Base-by-base conservation (phyloP, 2,888 invertebrate species). In the Tetanocera ferruginea region DNA sequence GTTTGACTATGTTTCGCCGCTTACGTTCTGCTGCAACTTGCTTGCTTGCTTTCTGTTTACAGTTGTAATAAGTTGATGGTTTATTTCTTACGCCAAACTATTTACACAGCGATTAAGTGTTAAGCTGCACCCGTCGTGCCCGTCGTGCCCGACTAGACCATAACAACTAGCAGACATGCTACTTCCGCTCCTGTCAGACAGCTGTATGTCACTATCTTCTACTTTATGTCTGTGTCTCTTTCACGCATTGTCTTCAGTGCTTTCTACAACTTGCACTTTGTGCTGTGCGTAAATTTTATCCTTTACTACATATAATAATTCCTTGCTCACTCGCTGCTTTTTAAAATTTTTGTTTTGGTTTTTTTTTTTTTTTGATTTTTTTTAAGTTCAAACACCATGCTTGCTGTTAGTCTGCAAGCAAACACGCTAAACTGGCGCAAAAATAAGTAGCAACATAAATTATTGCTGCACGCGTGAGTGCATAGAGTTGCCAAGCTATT, bases 21-120 rank as follows among this genome's bases (percentile, higher is more conserved):
- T 14, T 19, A 9, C 25, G 60, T 60, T 14, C 43, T 43, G 60
- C 60, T 60, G 60, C 37, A n/a, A 3, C n/a, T 34, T 17, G 17
- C n/a, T 34, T 17, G 66, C 23, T 17, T 25, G 62, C 62, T 43
- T 17, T 25, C 23, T 19, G 49, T 34, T 51, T 14, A 19, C 52
- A 17, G 51, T 70, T 55, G 23, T 5, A 31, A 5, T 17, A 37
- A 70, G 31, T 55, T 55, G 55, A 25, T 31, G 52, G 43, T 73
- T 60, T 73, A 19, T 23, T 62, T 67, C 66, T 66, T 55, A 55
- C 72, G 72, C 76, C 71, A 64, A 76, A 70, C 49, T 71, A 71
- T 76, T 76, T 76, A 52, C 76, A 76, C 60, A 62, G 62, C 52
- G 76, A 64, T 76, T 71, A 64, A 70, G 76, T 62, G 34, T 62